These are phyloP conservation scores for Papilio dardanus DNA, from an alignment of 1,140 invertebrate species.

Conservation along the genomic window DNA sequence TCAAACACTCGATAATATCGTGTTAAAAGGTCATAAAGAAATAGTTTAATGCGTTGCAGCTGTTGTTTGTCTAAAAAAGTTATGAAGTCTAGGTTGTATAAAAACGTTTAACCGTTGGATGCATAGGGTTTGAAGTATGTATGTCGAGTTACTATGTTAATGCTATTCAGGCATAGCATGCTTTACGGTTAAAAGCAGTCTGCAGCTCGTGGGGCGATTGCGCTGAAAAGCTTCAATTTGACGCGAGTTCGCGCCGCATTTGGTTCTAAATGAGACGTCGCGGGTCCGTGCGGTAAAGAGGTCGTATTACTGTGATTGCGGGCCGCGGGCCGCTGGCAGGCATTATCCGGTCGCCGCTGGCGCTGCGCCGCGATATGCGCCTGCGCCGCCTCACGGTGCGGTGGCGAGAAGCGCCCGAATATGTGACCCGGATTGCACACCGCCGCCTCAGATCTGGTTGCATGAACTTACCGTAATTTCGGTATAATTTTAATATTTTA, in stretches of 20 bases:
- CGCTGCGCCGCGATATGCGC: conserved; percentile 39
- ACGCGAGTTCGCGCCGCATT: conserved; percentile 64
- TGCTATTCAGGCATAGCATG: not conserved
- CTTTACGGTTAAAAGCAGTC: conserved; percentile 30
- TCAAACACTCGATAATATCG: conserved; percentile 16
- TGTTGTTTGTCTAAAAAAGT: conserved; percentile 29
- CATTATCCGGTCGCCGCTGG: conserved; percentile 60
- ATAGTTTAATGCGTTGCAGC: conserved; percentile 34
- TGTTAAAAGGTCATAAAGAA: conserved; percentile 33
- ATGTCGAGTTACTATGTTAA: not conserved
- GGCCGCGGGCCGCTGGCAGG: conserved; percentile 53
- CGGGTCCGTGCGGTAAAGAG: conserved; percentile 67
- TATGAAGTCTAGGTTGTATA: conserved; percentile 4
- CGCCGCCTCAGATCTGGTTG: not conserved
- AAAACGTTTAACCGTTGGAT: conserved; percentile 17
- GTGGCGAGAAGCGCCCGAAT: conserved; percentile 21
- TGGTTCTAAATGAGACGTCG: conserved; percentile 78
- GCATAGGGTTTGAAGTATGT: conserved; percentile 1
- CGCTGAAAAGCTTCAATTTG: conserved; percentile 76
- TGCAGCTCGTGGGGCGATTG: conserved; percentile 62
- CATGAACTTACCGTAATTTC: conserved; percentile 17
- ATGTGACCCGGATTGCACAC: conserved; percentile 27
- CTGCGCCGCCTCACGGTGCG: conserved; percentile 11
- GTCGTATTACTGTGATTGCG: conserved; percentile 72
- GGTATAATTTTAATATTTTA: conserved; percentile 23